Conservation (phyloP, 2,888 invertebrate species). For the Yponomeuta cagnagella region DNA sequence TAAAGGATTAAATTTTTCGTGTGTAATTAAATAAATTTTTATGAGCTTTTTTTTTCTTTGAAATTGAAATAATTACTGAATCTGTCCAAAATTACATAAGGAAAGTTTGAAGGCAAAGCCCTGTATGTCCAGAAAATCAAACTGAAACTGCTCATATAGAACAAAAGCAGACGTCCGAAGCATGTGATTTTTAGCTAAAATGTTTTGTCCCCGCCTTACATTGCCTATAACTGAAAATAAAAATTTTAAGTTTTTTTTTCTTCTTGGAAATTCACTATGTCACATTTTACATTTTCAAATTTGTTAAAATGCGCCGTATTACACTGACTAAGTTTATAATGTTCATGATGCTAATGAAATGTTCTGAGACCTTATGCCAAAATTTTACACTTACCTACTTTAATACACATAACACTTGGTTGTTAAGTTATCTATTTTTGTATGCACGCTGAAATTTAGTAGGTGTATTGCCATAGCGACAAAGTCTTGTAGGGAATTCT, state of each 20-base stretch:
- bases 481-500: too few relatives aligned
- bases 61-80: neutral
- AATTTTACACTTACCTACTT: too few relatives aligned
- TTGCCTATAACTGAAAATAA: neutral
- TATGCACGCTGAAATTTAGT: too few relatives aligned
- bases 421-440: too few relatives aligned
- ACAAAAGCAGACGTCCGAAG: constrained; percentile 5
- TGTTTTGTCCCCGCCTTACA: neutral
- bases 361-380: neutral
- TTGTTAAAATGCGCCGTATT: neutral
- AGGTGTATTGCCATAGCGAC: too few relatives aligned
- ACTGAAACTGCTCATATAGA: constrained; percentile 4
- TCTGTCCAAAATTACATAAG: neutral
- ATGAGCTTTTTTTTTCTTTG: neutral
- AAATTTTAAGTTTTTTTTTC: neutral
- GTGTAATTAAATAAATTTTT: neutral
- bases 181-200: constrained; percentile 11
- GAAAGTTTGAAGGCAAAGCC: neutral
- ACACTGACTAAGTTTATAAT: neutral
- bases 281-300: constrained; percentile 33
- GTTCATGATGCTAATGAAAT: neutral
- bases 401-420: too few relatives aligned
- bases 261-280: neutral
- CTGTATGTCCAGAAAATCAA: neutral
- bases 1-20: neutral